Percentiles rank a stretch among this genome's conserved stretches.
Evolutionary conservation across 2,113 vertebrate genomes (phyloP).

Genomic region (Hyla sarda): DNA sequence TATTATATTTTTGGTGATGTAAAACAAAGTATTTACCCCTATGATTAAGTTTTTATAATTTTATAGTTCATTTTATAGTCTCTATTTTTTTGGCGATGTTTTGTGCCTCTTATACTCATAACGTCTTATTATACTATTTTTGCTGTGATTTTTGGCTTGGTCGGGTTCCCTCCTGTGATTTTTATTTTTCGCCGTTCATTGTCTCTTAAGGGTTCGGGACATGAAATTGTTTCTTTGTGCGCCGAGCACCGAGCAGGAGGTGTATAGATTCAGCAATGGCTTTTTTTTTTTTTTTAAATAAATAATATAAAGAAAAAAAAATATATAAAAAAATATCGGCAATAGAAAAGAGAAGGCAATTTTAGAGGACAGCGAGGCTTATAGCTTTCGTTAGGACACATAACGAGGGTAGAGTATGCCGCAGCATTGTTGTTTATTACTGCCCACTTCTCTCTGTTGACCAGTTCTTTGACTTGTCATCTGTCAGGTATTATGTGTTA

Average conservation of each 20-base stretch:
- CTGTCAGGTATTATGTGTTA: not conserved
- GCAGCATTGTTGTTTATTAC: not conserved
- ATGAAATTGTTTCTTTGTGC: not conserved
- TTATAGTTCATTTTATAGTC: too few species aligned
- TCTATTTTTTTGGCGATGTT: too few species aligned
- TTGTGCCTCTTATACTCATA: too few species aligned
- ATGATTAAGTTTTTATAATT: too few species aligned
- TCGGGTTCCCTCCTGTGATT: not conserved
- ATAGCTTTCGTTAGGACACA: not conserved
- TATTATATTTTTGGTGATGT: too few species aligned
- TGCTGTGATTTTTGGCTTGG: not conserved
- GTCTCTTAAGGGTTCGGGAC: not conserved
- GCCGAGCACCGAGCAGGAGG: not conserved
- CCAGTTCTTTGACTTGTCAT: constrained; percentile 9
- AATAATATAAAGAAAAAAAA: not conserved
- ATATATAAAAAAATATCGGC: not conserved
- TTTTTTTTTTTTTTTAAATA: too few species aligned
- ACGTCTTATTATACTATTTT: not conserved
- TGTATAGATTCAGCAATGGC: not conserved
- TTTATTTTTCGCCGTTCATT: not conserved
- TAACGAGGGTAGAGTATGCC: not conserved
- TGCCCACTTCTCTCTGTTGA: not conserved
- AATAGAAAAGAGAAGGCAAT: not conserved
- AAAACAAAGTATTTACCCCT: too few species aligned
- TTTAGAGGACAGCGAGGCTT: not conserved